phyloP scores from a whole-genome alignment of 2,113 vertebrate species.

The Garra rufa region DNA sequence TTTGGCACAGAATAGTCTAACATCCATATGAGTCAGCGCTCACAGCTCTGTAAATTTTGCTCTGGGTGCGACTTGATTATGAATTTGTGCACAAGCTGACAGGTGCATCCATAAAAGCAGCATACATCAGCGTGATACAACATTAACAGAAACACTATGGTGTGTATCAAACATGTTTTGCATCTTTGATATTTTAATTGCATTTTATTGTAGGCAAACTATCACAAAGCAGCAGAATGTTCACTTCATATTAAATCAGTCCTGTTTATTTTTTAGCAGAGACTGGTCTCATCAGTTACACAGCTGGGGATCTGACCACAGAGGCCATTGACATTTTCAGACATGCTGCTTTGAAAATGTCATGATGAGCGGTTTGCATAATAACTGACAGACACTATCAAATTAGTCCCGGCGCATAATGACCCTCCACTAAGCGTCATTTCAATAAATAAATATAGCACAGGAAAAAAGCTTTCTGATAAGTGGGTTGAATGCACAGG shows the following conservation, averaged over 20 bases:
- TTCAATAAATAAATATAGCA: background rate
- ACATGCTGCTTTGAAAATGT: conserved; percentile 31
- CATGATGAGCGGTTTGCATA: background rate
- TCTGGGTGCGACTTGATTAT: background rate
- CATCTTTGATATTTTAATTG: background rate
- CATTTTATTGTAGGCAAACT: background rate
- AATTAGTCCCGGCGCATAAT: background rate
- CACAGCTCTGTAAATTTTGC: background rate
- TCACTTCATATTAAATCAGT: background rate
- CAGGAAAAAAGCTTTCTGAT: background rate
- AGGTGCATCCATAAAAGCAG: background rate
- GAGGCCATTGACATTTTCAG: conserved; percentile 11
- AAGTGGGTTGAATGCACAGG: background rate
- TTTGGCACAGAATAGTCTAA: background rate
- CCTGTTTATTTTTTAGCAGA: background rate
- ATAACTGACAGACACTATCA: background rate
- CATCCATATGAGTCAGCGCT: background rate
- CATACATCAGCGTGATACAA: background rate
- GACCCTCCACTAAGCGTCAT: background rate
- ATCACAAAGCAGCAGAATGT: background rate
- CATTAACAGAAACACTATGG: background rate
- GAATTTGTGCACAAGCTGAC: background rate
- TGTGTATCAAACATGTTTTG: background rate
- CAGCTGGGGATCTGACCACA: conserved; percentile 4
- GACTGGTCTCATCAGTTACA: background rate